Conservation (phyloP, 2,113 vertebrate species). For the Spilogale gracilis region DNA sequence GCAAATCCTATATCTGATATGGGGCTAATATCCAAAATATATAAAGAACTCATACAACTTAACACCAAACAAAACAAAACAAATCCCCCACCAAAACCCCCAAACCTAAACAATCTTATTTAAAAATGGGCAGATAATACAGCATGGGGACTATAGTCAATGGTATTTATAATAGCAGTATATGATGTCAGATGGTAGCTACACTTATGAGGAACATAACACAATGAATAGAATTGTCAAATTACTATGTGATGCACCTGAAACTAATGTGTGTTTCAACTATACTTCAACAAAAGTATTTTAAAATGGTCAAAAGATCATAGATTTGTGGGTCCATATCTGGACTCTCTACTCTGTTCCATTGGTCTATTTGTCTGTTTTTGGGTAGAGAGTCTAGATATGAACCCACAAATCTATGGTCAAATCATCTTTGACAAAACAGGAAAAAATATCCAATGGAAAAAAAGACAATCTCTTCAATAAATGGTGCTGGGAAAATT, state of each 20-base stretch:
- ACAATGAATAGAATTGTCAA: background rate
- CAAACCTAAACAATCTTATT: background rate
- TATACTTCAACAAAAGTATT: background rate
- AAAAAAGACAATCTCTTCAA: too few species aligned
- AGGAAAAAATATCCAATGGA: too few species aligned
- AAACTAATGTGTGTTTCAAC: background rate
- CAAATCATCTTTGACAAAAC: too few species aligned
- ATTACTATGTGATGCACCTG: background rate
- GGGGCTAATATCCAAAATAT: background rate
- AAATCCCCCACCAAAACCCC: background rate
- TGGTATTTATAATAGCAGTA: background rate
- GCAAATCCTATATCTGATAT: background rate
- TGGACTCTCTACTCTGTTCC: too few species aligned
- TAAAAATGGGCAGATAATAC: background rate
- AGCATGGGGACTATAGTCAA: background rate
- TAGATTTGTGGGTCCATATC: too few species aligned
- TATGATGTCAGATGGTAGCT: background rate
- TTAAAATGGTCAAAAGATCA: background rate
- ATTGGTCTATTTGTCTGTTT: too few species aligned
- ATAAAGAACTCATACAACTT: background rate
- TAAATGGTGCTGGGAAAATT: too few species aligned
- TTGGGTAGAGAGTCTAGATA: too few species aligned
- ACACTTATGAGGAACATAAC: background rate
- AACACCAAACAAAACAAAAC: background rate
- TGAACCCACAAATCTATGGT: too few species aligned